phyloP scores from a whole-genome alignment of 2,113 vertebrate genomes.

The Amphilophus citrinellus region DNA sequence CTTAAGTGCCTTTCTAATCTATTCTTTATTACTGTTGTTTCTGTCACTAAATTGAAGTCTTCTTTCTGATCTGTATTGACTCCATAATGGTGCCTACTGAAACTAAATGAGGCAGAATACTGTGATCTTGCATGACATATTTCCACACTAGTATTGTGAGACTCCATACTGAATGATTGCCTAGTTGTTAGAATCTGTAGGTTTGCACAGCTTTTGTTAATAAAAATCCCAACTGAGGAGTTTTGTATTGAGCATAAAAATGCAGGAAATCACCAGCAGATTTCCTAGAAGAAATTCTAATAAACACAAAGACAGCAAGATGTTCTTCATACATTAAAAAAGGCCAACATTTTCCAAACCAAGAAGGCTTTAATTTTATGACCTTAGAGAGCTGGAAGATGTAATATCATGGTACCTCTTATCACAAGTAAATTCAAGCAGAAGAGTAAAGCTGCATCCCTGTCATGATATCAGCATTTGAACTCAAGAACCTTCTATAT shows the following conservation, averaged over 20 bases:
- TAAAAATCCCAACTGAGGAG: neutral
- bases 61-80: neutral
- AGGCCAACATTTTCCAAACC: neutral
- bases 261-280: neutral
- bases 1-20: neutral
- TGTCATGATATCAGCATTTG: neutral
- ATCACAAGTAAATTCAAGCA: neutral
- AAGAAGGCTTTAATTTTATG: neutral
- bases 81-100: neutral
- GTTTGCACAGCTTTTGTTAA: neutral
- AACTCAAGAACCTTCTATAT: neutral
- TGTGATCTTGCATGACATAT: neutral
- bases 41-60: neutral
- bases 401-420: neutral
- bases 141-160: neutral
- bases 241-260: neutral
- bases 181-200: neutral
- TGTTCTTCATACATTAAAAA: neutral
- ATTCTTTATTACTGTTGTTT: neutral
- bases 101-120: neutral
- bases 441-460: neutral
- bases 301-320: neutral
- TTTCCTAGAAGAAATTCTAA: neutral
- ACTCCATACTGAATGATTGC: neutral
- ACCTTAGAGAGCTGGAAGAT: neutral